A percentile compares a stretch with the other conserved stretches of the same genome.
These are phyloP conservation scores for Drosophila takahashii DNA, from an alignment of 1,140 invertebrate genomes.

Conservation along the genomic window DNA sequence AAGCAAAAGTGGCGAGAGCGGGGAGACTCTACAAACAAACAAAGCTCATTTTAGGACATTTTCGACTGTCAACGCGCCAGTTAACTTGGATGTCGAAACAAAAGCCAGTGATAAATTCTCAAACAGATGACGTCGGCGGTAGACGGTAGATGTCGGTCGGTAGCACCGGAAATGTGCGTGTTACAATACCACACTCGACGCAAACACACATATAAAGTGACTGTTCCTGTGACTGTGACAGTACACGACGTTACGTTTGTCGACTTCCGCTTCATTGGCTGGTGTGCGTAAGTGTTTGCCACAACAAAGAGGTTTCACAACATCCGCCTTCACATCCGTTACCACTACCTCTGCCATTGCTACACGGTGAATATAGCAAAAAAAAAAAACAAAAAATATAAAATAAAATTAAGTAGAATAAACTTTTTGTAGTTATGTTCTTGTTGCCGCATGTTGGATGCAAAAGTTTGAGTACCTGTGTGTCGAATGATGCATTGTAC, in stretches of 20 bases:
- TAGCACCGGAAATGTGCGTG: constrained; percentile 62
- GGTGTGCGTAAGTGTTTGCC: constrained; percentile 40
- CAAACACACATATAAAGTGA: constrained; percentile 3
- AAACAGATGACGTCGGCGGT: constrained; percentile 12
- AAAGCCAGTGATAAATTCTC: constrained; percentile 55
- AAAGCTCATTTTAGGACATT: constrained; percentile 35
- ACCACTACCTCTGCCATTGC: constrained; percentile 2
- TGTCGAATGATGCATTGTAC: constrained; percentile 6
- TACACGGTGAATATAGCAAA: neutral
- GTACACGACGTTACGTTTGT: constrained; percentile 52
- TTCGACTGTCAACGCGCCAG: constrained; percentile 44
- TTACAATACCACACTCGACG: constrained; percentile 49
- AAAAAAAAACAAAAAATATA: constrained; percentile 1
- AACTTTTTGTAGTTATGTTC: constrained; percentile 41
- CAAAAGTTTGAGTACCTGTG: neutral
- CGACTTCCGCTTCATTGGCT: constrained; percentile 62
- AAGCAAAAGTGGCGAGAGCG: neutral
- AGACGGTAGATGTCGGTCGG: constrained; percentile 18
- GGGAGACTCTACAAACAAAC: neutral
- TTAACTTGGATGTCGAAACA: constrained; percentile 52
- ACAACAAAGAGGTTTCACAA: constrained; percentile 66
- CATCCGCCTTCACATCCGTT: constrained; percentile 55
- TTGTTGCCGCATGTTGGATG: neutral
- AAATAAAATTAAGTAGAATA: constrained; percentile 53
- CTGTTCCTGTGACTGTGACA: constrained; percentile 26